A percentile compares a stretch with the other conserved stretches of the same genome.
Evolutionary conservation across 1,140 invertebrate species (phyloP).

Genomic region (Drosophila varians): DNA sequence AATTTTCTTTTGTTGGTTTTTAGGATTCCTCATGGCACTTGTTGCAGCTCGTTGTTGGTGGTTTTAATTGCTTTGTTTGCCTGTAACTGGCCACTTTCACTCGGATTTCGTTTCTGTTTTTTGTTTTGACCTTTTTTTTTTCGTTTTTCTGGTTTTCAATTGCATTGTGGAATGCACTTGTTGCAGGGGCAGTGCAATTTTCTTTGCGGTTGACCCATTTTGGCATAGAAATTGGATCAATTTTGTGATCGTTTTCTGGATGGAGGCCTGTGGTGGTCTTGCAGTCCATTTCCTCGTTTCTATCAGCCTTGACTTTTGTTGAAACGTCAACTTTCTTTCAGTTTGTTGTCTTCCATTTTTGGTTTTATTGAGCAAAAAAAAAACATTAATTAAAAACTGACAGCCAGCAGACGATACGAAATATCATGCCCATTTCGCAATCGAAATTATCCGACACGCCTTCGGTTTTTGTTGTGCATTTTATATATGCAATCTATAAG

Average conservation of each 20-base stretch:
- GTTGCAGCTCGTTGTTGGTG: background rate
- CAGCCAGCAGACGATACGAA: slow-evolving; percentile 26
- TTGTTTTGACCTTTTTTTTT: background rate
- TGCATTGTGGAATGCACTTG: slow-evolving; percentile 26
- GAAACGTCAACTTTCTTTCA: slow-evolving; percentile 16
- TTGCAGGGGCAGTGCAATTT: slow-evolving; percentile 14
- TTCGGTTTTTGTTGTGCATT: background rate
- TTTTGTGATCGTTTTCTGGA: background rate
- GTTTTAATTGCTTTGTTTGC: slow-evolving; percentile 39
- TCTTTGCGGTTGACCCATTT: slow-evolving; percentile 19
- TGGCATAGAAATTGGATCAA: slow-evolving; percentile 14
- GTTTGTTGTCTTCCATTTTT: slow-evolving; percentile 12
- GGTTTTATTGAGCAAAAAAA: slow-evolving; percentile 17
- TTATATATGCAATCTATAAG: slow-evolving; percentile 10
- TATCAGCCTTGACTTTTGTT: background rate
- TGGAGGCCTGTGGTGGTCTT: background rate
- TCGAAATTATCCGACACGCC: slow-evolving; percentile 24
- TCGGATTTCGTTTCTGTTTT: slow-evolving; percentile 20
- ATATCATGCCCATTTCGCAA: slow-evolving; percentile 3
- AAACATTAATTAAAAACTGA: slow-evolving; percentile 48
- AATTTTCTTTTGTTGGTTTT: slow-evolving; percentile 20
- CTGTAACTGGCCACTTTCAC: slow-evolving; percentile 28
- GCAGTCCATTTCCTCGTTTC: background rate
- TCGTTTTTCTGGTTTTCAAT: slow-evolving; percentile 16
- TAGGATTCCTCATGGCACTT: slow-evolving; percentile 12